Base-by-base conservation (phyloP, 2,113 vertebrate species). In the Lampris megalopsis region DNA sequence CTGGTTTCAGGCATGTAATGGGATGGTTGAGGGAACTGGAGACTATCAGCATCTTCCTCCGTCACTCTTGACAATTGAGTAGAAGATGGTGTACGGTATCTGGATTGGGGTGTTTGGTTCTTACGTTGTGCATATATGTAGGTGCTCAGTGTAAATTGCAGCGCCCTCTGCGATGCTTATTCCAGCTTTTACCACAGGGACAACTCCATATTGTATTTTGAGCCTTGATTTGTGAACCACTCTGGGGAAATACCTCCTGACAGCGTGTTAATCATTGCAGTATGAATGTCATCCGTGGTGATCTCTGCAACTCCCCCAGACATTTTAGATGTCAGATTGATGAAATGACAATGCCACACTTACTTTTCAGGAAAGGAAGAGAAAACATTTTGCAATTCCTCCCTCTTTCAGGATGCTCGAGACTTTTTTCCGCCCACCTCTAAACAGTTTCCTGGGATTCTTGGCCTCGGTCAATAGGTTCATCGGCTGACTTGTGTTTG, bases 401-500 rank as follows among this genome's bases (percentile, higher is more conserved):
- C 7, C 48, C 62, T 59, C 45, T n/a, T 66, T 69, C 68, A 24
- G 54, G 63, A 36, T 38, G 45, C 61, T 53, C 53, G 54, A 60
- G 9, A 52, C 63, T 13, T 40, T 72, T 63, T 56, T 64, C 69
- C 45, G 5, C 61, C 76, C 75, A 54, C 60, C 67, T 59, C 45
- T 56, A 60, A 84, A 75, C 49, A 8, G 6, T 57, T 68, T 69
- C 48, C 2, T 7, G 71, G 73, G 71, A 61, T 38, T 47, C 35
- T 1, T 63, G 24, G 24, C 49, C 63, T 24, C 0, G 59, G 63
- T 80, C 48, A n/a, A 73, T 79, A 70, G n/a, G 58, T 13, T 13
- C 60, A 59, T 66, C 63, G 71, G 37, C 74, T 54, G 64, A 76
- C 83, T 88, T 52, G 38, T 50, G 66, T 71, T 54, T 9, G 65